Evolutionary conservation across 1,140 invertebrate genomes (phyloP).

Genomic region (Orius laevigatus): DNA sequence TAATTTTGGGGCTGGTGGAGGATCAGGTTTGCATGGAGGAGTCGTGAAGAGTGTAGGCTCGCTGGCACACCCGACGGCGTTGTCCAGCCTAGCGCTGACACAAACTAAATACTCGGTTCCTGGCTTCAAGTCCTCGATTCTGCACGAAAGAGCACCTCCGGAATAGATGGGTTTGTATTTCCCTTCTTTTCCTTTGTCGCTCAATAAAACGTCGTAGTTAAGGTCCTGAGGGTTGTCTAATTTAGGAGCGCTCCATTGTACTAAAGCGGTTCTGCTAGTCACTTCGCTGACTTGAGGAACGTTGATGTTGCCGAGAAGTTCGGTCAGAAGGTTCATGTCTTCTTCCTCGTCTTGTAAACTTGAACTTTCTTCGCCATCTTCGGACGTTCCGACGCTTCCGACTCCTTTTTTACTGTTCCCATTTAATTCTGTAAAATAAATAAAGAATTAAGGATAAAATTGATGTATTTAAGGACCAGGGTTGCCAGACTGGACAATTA

Average conservation of each 20-base stretch:
- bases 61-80: constrained; percentile 30
- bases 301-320: constrained; percentile 53
- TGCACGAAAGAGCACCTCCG: constrained; percentile 48
- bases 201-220: constrained; percentile 57
- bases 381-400: constrained; percentile 42
- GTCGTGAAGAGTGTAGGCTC: constrained; percentile 39
- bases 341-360: constrained; percentile 53
- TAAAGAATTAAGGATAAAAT: constrained; percentile 11
- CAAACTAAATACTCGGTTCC: constrained; percentile 65
- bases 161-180: constrained; percentile 67
- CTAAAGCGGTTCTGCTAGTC: constrained; percentile 55
- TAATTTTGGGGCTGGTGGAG: constrained; percentile 39
- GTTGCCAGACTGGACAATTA: no score
- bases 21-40: constrained; percentile 47
- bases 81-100: constrained; percentile 38
- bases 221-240: constrained; percentile 38
- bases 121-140: constrained; percentile 62
- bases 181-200: constrained; percentile 55
- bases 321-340: constrained; percentile 38
- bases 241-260: constrained; percentile 46
- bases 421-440: constrained; percentile 24
- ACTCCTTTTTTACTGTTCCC: constrained; percentile 29
- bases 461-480: no score
- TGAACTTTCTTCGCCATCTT: constrained; percentile 51
- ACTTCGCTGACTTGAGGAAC: constrained; percentile 65